Evolutionary conservation across 2,797 vertebrate genomes (phyloP).

Genomic region (Amniataba percoides): DNA sequence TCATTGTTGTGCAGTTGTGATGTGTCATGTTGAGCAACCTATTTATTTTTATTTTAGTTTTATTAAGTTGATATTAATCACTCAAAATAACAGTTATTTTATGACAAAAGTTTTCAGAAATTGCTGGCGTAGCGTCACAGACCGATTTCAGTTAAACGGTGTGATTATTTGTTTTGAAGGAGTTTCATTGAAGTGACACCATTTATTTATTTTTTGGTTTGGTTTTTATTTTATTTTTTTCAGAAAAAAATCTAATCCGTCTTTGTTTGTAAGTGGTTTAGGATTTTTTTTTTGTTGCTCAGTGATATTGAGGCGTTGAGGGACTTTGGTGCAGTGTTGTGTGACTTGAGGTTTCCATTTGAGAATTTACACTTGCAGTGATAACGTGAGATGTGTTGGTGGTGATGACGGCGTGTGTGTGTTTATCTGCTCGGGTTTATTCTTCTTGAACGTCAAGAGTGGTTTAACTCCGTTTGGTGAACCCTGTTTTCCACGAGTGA

Average conservation of each 20-base stretch:
- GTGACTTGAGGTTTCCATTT: conserved; percentile 66
- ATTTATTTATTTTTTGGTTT: conserved; percentile 31
- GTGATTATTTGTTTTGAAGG: conserved; percentile 27
- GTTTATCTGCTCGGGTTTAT: conserved; percentile 50
- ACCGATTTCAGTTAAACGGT: background rate
- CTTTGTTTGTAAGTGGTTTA: background rate
- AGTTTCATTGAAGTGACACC: conserved; percentile 27
- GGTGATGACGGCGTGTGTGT: conserved; percentile 45
- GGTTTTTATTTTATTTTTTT: conserved; percentile 34
- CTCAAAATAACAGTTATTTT: background rate
- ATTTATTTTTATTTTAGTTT: background rate
- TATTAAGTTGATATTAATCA: background rate
- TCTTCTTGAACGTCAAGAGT: conserved; percentile 6
- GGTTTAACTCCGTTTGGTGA: conserved; percentile 23
- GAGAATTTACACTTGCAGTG: conserved; percentile 79
- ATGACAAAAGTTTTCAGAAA: conserved; percentile 4
- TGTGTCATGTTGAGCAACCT: conserved; percentile 76
- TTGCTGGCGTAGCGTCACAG: background rate
- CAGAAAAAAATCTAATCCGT: background rate
- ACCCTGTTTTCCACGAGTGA: conserved; percentile 56
- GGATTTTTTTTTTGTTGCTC: conserved; percentile 65
- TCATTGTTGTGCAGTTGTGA: conserved; percentile 73
- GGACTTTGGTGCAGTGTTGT: conserved; percentile 71
- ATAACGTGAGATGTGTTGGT: conserved; percentile 49
- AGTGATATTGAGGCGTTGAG: conserved; percentile 59